A percentile compares a stretch with the other conserved stretches of the same genome.
Evolutionary conservation across 2,113 vertebrate species (phyloP).

Genomic region (Archilochus colubris): DNA sequence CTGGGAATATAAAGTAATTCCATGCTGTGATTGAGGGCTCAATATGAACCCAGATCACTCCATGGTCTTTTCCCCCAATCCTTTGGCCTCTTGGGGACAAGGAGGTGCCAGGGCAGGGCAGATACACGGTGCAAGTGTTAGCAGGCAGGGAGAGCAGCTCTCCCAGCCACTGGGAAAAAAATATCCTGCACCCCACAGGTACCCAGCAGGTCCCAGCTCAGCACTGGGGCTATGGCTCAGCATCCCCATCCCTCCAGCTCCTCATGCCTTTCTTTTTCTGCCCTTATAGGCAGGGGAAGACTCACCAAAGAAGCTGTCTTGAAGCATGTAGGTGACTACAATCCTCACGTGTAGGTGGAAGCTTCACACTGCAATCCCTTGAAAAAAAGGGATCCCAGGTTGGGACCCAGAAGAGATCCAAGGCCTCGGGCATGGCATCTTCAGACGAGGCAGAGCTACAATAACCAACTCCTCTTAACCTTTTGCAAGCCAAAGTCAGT

Average conservation of each 20-base stretch:
- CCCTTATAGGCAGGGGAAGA: neutral
- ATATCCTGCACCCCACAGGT: accelerated
- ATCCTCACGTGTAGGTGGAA: neutral
- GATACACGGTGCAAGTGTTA: neutral
- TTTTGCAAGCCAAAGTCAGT: accelerated
- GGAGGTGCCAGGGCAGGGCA: neutral
- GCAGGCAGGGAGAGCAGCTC: too few relatives aligned
- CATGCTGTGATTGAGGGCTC: constrained; percentile 45
- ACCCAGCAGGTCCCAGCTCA: neutral
- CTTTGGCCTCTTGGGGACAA: neutral
- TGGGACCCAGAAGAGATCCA: neutral
- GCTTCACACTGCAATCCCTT: too few relatives aligned
- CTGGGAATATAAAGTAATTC: neutral
- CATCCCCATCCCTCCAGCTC: neutral
- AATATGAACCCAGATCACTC: constrained; percentile 57
- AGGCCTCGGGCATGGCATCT: neutral
- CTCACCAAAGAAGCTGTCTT: neutral
- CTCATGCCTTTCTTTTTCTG: neutral
- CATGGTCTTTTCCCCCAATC: constrained; percentile 25
- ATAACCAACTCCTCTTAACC: neutral
- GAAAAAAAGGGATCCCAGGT: neutral
- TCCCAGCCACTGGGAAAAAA: neutral
- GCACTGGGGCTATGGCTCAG: too few relatives aligned
- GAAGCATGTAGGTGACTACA: neutral
- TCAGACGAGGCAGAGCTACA: neutral